Evolutionary conservation across 2,888 invertebrate species (phyloP).

Genomic region (Siphlonurus alternatus): DNA sequence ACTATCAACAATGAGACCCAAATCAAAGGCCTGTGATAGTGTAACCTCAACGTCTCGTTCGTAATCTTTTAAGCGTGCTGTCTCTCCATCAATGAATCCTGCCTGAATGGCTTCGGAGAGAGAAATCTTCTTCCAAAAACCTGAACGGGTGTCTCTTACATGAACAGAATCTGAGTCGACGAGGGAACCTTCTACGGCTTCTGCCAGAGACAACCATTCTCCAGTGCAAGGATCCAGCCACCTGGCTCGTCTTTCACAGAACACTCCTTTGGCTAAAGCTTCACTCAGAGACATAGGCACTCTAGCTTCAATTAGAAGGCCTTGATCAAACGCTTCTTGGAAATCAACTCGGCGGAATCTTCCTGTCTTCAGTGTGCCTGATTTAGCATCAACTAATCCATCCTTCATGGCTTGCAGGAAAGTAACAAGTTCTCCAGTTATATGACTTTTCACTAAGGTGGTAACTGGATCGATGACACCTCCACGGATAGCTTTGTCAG

Average conservation of each 20-base stretch:
- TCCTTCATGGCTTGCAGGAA: constrained; percentile 67
- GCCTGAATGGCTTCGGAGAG: constrained; percentile 60
- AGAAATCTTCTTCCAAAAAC: constrained; percentile 58
- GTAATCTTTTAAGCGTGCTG: constrained; percentile 52
- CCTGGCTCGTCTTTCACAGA: constrained; percentile 56
- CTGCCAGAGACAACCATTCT: constrained; percentile 56
- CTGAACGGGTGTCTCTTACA: constrained; percentile 58
- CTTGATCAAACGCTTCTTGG: constrained; percentile 70
- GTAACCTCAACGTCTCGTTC: constrained; percentile 46
- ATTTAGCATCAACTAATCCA: constrained; percentile 56
- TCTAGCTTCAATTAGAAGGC: constrained; percentile 61
- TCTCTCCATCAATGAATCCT: constrained; percentile 52
- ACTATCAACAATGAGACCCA: constrained; percentile 62
- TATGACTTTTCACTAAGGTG: constrained; percentile 63
- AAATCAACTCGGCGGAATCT: constrained; percentile 40
- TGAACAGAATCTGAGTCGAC: constrained; percentile 73
- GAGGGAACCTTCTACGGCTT: constrained; percentile 64
- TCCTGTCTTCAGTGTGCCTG: constrained; percentile 47
- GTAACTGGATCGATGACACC: constrained; percentile 72
- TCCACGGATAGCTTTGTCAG: constrained; percentile 67
- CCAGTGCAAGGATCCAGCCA: constrained; percentile 73
- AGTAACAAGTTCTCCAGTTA: constrained; percentile 54
- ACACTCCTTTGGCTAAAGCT: constrained; percentile 64
- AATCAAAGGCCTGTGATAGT: constrained; percentile 58
- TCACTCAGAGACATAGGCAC: constrained; percentile 67